A percentile compares a stretch with the other conserved stretches of the same genome.
These are phyloP conservation scores for Odontomyia ornata DNA, from an alignment of 2,888 invertebrate species.

Conservation along the genomic window DNA sequence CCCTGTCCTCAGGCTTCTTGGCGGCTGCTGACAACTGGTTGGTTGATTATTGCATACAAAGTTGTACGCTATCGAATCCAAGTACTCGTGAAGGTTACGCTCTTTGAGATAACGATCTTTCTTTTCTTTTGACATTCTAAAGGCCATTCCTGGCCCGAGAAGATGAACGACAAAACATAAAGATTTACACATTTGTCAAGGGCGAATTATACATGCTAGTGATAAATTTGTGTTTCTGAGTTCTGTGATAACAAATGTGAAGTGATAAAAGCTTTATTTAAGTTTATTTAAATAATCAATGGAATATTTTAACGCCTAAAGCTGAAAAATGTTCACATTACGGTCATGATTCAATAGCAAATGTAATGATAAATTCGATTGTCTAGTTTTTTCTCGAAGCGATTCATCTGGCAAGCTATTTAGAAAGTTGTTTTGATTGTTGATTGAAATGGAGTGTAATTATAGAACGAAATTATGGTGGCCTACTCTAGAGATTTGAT, in stretches of 20 bases:
- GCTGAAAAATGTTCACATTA: too few species aligned
- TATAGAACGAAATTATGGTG: too few species aligned
- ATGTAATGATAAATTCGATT: not conserved
- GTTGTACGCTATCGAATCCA: not conserved
- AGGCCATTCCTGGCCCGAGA: conserved; percentile 31
- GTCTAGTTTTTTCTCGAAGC: not conserved
- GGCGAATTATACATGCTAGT: conserved; percentile 2
- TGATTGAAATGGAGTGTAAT: not conserved
- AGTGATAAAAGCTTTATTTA: not conserved
- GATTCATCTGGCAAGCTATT: not conserved
- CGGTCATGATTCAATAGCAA: not conserved
- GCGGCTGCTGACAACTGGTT: not conserved
- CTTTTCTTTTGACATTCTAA: conserved; percentile 30
- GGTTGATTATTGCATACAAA: not conserved
- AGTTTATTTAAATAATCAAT: not conserved
- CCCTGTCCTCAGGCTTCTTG: not conserved
- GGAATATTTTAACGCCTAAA: not conserved
- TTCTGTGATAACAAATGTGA: not conserved
- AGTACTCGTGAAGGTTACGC: conserved; percentile 36
- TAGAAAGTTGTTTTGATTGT: not conserved
- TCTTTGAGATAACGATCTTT: conserved; percentile 39
- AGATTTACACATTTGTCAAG: conserved; percentile 24
- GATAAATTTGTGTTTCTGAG: not conserved
- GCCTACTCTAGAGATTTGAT: too few species aligned
- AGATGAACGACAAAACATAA: too few species aligned